Percentiles rank a stretch among this genome's conserved stretches.
phyloP scores from a whole-genome alignment of 2,797 vertebrate species.

The Margarornis squamiger region DNA sequence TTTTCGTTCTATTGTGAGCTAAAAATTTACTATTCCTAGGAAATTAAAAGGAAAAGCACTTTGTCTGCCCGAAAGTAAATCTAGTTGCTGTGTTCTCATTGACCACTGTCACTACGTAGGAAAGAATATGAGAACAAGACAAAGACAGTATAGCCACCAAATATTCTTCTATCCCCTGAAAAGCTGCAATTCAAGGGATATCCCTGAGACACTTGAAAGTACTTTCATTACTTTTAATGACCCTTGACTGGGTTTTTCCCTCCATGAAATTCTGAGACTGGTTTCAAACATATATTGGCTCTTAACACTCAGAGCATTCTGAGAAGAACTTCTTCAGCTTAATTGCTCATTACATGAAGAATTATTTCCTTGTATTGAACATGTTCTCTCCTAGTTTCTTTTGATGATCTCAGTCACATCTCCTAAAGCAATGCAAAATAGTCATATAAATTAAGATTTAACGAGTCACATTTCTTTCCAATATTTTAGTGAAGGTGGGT shows the following conservation, averaged over 20 bases:
- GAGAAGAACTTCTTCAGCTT: not conserved
- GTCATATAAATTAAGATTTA: slow-evolving; percentile 23
- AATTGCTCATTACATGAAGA: slow-evolving; percentile 11
- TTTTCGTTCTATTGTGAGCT: not conserved
- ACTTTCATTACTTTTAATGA: not conserved
- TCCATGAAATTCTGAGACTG: not conserved
- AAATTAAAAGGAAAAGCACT: not conserved
- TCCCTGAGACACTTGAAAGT: not conserved
- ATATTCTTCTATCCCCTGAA: not conserved
- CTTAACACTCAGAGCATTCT: not conserved
- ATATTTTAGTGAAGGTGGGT: not conserved
- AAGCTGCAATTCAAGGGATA: not conserved
- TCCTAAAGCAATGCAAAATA: slow-evolving; percentile 29
- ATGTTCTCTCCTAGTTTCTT: slow-evolving; percentile 7
- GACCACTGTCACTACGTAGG: not conserved
- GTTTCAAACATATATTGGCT: not conserved
- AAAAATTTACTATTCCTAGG: not conserved
- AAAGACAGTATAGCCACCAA: not conserved
- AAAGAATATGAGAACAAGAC: not conserved
- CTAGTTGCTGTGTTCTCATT: not conserved
- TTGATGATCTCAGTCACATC: not conserved
- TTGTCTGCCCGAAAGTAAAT: not conserved
- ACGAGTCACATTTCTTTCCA: not conserved
- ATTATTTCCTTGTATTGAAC: not conserved
- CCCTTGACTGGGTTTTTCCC: not conserved